Percentiles rank a stretch among this genome's conserved stretches.
phyloP scores from a whole-genome alignment of 2,888 invertebrate genomes.

The Julus scanicus region DNA sequence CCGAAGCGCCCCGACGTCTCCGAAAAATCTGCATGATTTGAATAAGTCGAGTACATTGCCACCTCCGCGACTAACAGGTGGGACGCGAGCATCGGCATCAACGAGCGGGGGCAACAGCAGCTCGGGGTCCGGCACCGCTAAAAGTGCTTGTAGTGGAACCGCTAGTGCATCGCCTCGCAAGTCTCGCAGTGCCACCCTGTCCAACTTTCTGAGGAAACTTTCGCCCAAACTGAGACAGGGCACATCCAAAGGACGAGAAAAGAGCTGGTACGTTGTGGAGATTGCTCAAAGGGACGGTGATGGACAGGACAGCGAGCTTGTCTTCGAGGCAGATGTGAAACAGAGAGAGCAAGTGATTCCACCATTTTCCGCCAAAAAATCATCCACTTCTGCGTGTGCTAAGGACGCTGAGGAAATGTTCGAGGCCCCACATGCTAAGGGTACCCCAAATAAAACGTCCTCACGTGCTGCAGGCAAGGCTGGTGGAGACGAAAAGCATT shows the following conservation, averaged over 20 bases:
- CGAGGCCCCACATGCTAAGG: neutral
- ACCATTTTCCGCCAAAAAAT: neutral
- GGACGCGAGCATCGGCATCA: constrained; percentile 2
- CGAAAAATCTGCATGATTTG: constrained; percentile 50
- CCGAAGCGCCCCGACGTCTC: constrained; percentile 57
- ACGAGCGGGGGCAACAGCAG: constrained; percentile 44
- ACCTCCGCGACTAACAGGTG: constrained; percentile 47
- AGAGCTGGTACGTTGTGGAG: constrained; percentile 60
- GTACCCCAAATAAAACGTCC: neutral
- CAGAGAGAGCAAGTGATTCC: constrained; percentile 28
- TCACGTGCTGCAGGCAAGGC: neutral
- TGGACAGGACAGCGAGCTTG: constrained; percentile 56
- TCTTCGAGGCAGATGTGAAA: constrained; percentile 54
- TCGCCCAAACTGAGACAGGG: constrained; percentile 59
- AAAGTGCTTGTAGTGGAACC: constrained; percentile 10
- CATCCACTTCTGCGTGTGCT: neutral
- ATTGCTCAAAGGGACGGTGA: constrained; percentile 59
- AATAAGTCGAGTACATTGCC: constrained; percentile 57
- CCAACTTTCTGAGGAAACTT: constrained; percentile 59
- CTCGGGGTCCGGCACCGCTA: neutral
- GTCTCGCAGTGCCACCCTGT: constrained; percentile 59
- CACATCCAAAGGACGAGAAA: constrained; percentile 58
- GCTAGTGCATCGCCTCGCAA: constrained; percentile 57
- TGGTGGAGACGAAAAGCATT: constrained; percentile 39
- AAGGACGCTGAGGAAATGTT: neutral